Percentiles rank a stretch among this genome's conserved stretches.
phyloP scores from a whole-genome alignment of 2,888 invertebrate genomes.

The Chymomyza procnemis region DNA sequence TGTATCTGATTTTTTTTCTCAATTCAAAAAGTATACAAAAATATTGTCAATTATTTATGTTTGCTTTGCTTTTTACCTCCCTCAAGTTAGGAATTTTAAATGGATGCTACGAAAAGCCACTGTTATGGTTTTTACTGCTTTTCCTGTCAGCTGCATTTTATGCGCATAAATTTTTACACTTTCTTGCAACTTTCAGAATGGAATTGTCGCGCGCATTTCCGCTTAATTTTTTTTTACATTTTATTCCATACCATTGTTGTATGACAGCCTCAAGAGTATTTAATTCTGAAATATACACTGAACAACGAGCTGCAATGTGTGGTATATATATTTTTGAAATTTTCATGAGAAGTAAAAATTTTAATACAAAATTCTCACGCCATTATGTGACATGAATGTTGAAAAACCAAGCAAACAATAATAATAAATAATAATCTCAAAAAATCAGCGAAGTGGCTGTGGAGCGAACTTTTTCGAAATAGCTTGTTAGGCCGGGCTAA shows the following conservation, averaged over 20 bases:
- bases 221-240: background rate
- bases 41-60: background rate
- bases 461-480: too few relatives aligned
- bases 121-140: background rate
- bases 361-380: too few relatives aligned
- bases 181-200: slow-evolving; percentile 14
- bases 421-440: too few relatives aligned
- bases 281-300: background rate
- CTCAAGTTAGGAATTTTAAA: background rate
- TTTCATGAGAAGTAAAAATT: too few relatives aligned
- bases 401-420: too few relatives aligned
- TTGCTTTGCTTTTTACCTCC: background rate
- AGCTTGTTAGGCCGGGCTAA: too few relatives aligned
- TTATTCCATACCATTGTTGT: background rate
- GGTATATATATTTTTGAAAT: too few relatives aligned
- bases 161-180: slow-evolving; percentile 6
- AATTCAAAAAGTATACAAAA: background rate
- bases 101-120: too few relatives aligned
- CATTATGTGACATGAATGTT: too few relatives aligned
- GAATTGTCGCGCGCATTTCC: slow-evolving; percentile 24
- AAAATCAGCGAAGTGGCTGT: too few relatives aligned
- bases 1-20: slow-evolving; percentile 10
- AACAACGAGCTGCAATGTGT: background rate
- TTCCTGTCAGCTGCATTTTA: slow-evolving; percentile 1
- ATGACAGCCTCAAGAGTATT: background rate